These are phyloP conservation scores for Drosophila atroscutellata DNA, from an alignment of 2,888 invertebrate genomes.

Conservation along the genomic window DNA sequence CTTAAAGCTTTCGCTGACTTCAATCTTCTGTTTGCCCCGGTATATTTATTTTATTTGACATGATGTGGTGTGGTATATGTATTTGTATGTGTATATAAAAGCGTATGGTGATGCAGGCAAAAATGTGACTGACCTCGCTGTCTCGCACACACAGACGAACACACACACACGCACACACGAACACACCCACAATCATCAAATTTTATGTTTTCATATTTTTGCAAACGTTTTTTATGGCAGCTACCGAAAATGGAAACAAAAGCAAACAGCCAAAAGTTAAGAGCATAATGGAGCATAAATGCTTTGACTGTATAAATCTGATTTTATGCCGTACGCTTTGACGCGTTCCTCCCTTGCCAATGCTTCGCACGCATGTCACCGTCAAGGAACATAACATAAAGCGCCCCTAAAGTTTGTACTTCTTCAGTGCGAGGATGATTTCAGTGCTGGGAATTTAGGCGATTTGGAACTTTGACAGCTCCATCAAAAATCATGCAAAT, in stretches of 20 bases:
- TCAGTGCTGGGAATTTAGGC: conserved; percentile 16
- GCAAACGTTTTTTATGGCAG: conserved; percentile 59
- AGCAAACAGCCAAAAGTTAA: conserved; percentile 58
- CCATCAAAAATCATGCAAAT: conserved; percentile 33
- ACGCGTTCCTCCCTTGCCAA: conserved; percentile 38
- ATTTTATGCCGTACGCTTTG: conserved; percentile 64
- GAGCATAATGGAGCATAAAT: conserved; percentile 78
- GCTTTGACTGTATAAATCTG: conserved; percentile 70
- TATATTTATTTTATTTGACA: conserved; percentile 45
- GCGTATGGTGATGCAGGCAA: conserved; percentile 26
- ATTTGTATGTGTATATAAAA: conserved; percentile 25
- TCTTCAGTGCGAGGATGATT: conserved; percentile 22
- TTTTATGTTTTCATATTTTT: conserved; percentile 50
- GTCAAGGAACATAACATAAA: neutral
- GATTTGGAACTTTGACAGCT: conserved; percentile 17
- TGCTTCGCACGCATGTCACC: conserved; percentile 26
- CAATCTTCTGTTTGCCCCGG: conserved; percentile 14
- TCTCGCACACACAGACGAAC: conserved; percentile 13
- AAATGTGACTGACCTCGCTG: conserved; percentile 53
- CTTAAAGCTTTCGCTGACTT: conserved; percentile 33
- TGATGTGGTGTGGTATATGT: conserved; percentile 23
- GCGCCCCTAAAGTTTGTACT: neutral
- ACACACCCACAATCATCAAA: conserved; percentile 29
- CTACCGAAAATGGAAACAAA: conserved; percentile 55
- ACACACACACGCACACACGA: conserved; percentile 7